Conservation (phyloP, 2,888 invertebrate species). For the Pinctada fucata region DNA sequence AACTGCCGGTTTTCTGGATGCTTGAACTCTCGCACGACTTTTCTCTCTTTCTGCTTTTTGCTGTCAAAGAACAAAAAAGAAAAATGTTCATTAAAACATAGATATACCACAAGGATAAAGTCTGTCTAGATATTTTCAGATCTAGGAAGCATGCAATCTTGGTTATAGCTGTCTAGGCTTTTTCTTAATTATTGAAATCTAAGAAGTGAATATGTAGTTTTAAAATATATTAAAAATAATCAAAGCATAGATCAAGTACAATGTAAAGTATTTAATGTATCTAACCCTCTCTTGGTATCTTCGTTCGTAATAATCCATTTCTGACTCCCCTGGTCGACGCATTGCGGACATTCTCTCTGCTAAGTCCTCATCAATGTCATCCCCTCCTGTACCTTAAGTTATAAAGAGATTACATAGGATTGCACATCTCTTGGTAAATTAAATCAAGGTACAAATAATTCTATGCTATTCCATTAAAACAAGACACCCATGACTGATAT, state of each 20-base stretch:
- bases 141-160: no score
- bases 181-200: no score
- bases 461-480: no score
- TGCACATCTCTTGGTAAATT: background rate
- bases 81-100: background rate
- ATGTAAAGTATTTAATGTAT: background rate
- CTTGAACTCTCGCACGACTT: slow-evolving; percentile 45
- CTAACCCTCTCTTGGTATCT: slow-evolving; percentile 75
- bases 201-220: no score
- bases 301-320: slow-evolving; percentile 76
- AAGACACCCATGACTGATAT: no score
- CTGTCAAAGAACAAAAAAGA: slow-evolving; percentile 40
- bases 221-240: no score
- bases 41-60: slow-evolving; percentile 55
- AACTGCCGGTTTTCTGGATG: slow-evolving; percentile 39
- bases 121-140: no score
- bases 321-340: slow-evolving; percentile 73
- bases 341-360: slow-evolving; percentile 73
- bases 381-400: background rate
- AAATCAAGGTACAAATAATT: no score
- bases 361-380: slow-evolving; percentile 66
- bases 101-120: no score
- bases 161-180: no score
- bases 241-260: no score
- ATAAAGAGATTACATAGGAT: background rate